Evolutionary conservation across 2,113 vertebrate genomes (phyloP).

Genomic region (Xiphias gladius): DNA sequence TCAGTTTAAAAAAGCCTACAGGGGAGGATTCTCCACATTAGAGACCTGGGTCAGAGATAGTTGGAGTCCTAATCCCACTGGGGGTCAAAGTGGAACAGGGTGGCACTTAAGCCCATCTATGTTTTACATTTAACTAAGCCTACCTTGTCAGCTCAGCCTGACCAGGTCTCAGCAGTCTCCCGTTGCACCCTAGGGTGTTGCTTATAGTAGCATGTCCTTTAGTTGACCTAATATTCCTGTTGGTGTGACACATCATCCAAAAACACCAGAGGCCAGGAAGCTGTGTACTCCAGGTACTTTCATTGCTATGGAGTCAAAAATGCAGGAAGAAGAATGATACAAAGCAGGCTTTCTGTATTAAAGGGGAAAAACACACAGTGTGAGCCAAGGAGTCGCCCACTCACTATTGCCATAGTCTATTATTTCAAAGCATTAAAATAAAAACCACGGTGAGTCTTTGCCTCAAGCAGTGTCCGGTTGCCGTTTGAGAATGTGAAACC

Average conservation of each 20-base stretch:
- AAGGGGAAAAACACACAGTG: constrained; percentile 21
- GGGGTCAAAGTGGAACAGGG: constrained; percentile 48
- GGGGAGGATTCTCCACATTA: constrained; percentile 66
- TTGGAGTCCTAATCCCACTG: constrained; percentile 56
- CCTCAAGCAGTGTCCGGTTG: constrained; percentile 56
- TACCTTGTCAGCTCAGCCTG: constrained; percentile 45
- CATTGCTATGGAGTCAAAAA: background rate
- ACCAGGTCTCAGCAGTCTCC: constrained; percentile 47
- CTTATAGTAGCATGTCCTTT: constrained; percentile 37
- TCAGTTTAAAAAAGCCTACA: constrained; percentile 36
- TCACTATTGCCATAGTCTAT: constrained; percentile 47
- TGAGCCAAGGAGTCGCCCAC: constrained; percentile 15
- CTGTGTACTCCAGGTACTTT: constrained; percentile 26
- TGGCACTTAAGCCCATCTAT: constrained; percentile 27
- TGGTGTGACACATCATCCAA: constrained; percentile 2
- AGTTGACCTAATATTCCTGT: constrained; percentile 50
- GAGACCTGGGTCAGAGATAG: constrained; percentile 57
- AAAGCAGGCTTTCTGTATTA: constrained; percentile 34
- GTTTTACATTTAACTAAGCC: constrained; percentile 41
- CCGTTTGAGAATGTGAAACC: constrained; percentile 62
- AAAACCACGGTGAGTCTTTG: constrained; percentile 52
- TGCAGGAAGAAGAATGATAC: constrained; percentile 9
- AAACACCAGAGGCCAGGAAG: constrained; percentile 22
- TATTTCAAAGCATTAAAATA: constrained; percentile 61
- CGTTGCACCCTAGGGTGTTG: constrained; percentile 58